These are phyloP conservation scores for Lethenteron camtschaticum DNA, from an alignment of 2,113 vertebrate genomes.

Conservation along the genomic window DNA sequence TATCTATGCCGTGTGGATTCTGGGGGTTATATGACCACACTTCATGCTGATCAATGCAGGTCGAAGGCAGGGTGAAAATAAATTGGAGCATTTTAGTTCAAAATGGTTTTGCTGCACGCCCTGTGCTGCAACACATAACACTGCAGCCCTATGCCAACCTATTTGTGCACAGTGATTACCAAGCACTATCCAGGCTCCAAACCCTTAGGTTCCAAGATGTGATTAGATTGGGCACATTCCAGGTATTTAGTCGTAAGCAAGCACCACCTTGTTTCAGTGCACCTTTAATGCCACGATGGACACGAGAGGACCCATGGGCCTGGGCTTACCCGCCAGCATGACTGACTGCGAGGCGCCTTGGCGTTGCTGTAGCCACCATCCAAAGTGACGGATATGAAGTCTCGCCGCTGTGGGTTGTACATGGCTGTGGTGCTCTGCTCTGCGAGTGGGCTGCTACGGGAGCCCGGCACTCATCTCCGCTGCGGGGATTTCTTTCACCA, in stretches of 20 bases:
- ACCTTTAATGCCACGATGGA: no score
- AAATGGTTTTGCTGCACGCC: no score
- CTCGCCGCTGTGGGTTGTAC: conserved; percentile 30
- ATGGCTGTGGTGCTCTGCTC: conserved; percentile 15
- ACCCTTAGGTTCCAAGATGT: not conserved
- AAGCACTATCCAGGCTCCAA: not conserved
- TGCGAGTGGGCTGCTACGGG: no score
- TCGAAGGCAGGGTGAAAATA: no score
- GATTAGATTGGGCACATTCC: not conserved
- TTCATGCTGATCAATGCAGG: no score
- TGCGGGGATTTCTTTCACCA: no score
- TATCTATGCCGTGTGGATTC: no score
- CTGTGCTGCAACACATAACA: not conserved
- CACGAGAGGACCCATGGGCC: not conserved
- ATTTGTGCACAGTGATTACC: not conserved
- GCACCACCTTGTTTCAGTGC: not conserved
- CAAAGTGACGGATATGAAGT: conserved; percentile 49
- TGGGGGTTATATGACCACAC: no score
- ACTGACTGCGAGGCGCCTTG: conserved; percentile 45
- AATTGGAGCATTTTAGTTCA: no score
- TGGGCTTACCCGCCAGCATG: conserved; percentile 57
- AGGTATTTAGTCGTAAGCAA: not conserved
- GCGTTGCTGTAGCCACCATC: conserved; percentile 32
- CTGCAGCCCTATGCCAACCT: not conserved
- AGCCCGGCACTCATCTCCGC: no score